phyloP scores from a whole-genome alignment of 2,797 vertebrate genomes.

The Eulemur albifrons region DNA sequence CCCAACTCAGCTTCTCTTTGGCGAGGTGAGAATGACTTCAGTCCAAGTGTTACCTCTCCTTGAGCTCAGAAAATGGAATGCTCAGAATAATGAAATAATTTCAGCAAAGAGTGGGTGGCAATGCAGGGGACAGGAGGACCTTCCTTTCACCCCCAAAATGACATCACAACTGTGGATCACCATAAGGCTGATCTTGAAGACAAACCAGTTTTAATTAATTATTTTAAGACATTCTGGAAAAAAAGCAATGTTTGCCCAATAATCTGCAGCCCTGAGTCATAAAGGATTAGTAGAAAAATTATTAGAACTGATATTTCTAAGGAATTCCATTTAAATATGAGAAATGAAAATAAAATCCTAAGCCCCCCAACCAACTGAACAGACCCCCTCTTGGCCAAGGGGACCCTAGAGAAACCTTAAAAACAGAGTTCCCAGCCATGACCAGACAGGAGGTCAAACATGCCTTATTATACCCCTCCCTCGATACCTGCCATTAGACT shows the following conservation, averaged over 20 bases:
- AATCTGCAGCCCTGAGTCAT: background rate
- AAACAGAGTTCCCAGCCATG: background rate
- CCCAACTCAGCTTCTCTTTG: background rate
- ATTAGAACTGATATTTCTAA: constrained; percentile 2
- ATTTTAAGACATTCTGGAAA: constrained; percentile 9
- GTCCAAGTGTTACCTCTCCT: background rate
- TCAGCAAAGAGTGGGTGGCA: background rate
- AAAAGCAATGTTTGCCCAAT: background rate
- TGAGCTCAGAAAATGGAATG: constrained; percentile 26
- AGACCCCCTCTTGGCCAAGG: background rate
- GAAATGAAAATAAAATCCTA: background rate
- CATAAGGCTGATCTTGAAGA: background rate
- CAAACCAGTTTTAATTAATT: constrained; percentile 5
- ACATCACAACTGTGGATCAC: background rate
- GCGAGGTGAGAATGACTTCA: background rate
- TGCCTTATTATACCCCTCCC: background rate
- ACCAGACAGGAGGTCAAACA: background rate
- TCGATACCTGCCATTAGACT: background rate
- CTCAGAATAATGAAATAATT: background rate
- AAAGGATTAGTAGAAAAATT: background rate
- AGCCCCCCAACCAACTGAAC: background rate
- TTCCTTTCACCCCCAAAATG: background rate
- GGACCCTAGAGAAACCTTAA: background rate
- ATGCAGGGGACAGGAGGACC: background rate
- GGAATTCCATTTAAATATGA: background rate